phyloP scores from a whole-genome alignment of 2,113 vertebrate genomes.

The Ciconia maguari region DNA sequence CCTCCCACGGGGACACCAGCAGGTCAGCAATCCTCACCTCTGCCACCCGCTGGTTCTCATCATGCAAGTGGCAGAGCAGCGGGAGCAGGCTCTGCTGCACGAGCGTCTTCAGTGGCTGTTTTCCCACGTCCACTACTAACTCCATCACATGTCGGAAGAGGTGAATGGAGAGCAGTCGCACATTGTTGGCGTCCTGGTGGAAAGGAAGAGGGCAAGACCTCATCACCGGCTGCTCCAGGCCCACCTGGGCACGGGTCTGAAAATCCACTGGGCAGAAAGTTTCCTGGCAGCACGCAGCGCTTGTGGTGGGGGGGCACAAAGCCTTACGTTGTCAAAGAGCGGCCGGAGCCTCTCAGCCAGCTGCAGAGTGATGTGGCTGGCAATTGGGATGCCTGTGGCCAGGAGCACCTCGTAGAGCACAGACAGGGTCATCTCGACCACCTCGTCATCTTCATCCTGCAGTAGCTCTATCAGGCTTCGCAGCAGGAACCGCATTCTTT shows the following conservation, averaged over 20 bases:
- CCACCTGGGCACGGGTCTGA: background rate
- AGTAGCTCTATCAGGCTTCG: background rate
- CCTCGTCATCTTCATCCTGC: background rate
- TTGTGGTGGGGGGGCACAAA: background rate
- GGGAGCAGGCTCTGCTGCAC: background rate
- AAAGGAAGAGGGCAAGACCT: background rate
- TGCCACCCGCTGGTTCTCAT: background rate
- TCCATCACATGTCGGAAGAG: no score
- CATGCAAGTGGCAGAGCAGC: background rate
- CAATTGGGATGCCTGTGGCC: background rate
- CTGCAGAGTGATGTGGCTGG: background rate
- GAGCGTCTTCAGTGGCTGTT: background rate
- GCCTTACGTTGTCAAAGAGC: background rate
- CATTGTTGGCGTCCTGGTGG: no score
- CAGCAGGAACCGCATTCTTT: background rate
- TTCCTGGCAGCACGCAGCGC: background rate
- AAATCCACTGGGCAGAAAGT: no score
- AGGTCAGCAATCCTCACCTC: background rate
- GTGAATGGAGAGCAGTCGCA: no score
- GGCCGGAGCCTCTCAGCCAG: background rate
- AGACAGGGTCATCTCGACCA: background rate
- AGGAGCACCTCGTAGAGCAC: background rate
- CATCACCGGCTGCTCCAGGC: background rate
- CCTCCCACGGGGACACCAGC: no score
- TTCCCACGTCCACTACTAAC: no score